phyloP scores from a whole-genome alignment of 2,797 vertebrate genomes.

The Tenualosa ilisha region DNA sequence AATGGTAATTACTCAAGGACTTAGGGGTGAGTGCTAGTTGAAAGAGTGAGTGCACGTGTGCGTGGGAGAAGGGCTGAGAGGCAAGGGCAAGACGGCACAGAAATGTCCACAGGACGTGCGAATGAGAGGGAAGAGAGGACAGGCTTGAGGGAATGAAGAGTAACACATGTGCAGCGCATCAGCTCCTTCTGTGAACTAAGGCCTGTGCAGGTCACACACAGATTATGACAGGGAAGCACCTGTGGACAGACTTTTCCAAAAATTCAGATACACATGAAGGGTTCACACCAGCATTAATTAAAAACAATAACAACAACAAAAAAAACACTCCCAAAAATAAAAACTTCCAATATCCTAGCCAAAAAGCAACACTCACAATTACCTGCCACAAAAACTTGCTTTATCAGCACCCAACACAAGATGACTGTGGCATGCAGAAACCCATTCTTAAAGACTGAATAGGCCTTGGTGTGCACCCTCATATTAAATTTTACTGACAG shows the following conservation, averaged over 20 bases:
- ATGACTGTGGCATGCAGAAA: background rate
- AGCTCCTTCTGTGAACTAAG: background rate
- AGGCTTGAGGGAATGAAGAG: background rate
- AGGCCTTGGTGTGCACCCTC: background rate
- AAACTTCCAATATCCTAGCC: background rate
- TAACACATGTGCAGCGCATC: background rate
- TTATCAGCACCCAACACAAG: background rate
- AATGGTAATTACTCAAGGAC: constrained; percentile 42
- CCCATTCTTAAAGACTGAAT: background rate
- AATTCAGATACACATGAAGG: background rate
- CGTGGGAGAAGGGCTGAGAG: constrained; percentile 12
- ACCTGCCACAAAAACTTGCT: background rate
- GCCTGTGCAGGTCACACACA: background rate
- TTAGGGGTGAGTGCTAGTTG: constrained; percentile 27
- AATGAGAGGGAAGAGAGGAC: background rate
- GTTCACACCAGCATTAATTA: background rate
- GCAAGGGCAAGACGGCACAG: background rate
- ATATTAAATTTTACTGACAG: constrained; percentile 3
- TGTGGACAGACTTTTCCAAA: background rate
- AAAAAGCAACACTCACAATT: background rate
- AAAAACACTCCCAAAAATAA: background rate
- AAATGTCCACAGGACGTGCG: background rate
- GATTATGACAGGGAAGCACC: background rate
- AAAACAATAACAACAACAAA: background rate
- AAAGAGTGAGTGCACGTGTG: constrained; percentile 25